Percentiles rank a stretch among this genome's conserved stretches.
These are phyloP conservation scores for Hypomecis punctinalis DNA, from an alignment of 2,888 invertebrate species.

Conservation along the genomic window DNA sequence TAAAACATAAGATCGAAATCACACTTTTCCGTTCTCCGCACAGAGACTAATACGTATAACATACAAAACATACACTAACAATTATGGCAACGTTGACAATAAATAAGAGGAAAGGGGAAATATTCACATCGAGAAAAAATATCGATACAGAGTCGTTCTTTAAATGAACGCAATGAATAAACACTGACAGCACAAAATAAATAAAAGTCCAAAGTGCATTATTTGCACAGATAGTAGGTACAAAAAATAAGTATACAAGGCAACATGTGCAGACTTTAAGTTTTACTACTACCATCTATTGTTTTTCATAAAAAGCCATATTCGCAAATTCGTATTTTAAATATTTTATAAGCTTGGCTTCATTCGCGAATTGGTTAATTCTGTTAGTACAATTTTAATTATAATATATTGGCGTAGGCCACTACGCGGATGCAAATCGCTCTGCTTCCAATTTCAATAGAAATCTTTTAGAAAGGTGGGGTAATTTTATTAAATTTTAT, in stretches of 20 bases:
- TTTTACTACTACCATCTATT: conserved; percentile 79
- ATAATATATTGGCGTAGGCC: conserved; percentile 63
- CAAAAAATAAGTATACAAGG: conserved; percentile 81
- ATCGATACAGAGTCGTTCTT: conserved; percentile 39
- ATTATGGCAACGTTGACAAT: conserved; percentile 85
- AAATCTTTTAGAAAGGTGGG: conserved; percentile 44
- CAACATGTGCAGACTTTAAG: conserved; percentile 85
- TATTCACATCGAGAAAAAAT: conserved; percentile 75
- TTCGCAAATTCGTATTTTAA: conserved; percentile 67
- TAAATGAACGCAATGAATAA: conserved; percentile 55
- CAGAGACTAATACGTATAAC: conserved; percentile 80
- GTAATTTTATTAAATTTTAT: conserved; percentile 41
- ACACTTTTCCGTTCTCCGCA: conserved; percentile 71
- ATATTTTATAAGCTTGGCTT: conserved; percentile 75
- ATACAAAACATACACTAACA: conserved; percentile 81
- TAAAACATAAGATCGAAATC: conserved; percentile 77
- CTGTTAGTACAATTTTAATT: conserved; percentile 73
- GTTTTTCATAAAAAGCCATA: conserved; percentile 77
- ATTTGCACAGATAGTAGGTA: conserved; percentile 68
- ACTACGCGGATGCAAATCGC: conserved; percentile 58
- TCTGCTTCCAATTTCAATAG: conserved; percentile 43
- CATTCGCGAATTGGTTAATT: conserved; percentile 79
- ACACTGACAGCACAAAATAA: conserved; percentile 76
- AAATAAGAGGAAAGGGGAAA: conserved; percentile 74
- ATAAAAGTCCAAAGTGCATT: conserved; percentile 68